A percentile compares a stretch with the other conserved stretches of the same genome.
phyloP scores from a whole-genome alignment of 1,140 invertebrate species.

The Drosophila melanica region DNA sequence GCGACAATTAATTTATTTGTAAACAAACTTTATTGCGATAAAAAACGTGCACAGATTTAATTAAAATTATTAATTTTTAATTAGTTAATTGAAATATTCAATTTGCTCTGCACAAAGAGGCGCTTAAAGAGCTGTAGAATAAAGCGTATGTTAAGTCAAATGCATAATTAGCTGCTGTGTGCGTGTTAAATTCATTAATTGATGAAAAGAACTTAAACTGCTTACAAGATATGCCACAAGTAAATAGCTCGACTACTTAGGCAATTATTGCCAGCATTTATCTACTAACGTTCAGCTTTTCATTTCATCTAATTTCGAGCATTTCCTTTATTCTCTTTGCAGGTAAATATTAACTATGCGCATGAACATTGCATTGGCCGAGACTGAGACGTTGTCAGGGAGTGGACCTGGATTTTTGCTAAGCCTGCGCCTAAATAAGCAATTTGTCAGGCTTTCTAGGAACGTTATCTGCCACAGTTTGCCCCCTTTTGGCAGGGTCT shows the following conservation, averaged over 20 bases:
- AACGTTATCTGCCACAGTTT: slow-evolving; percentile 23
- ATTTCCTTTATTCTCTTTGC: slow-evolving; percentile 25
- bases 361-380: background rate
- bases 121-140: no score
- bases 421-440: slow-evolving; percentile 66
- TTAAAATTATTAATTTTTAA: no score
- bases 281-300: background rate
- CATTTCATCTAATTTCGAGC: slow-evolving; percentile 4
- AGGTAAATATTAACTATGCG: slow-evolving; percentile 42
- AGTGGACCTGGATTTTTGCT: slow-evolving; percentile 7
- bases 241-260: background rate
- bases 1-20: background rate
- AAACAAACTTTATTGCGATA: background rate
- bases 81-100: no score
- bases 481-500: background rate
- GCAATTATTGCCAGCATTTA: background rate
- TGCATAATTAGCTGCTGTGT: no score
- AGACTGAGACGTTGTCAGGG: background rate
- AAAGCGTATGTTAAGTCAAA: no score
- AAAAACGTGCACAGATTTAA: background rate
- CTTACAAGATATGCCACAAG: slow-evolving; percentile 4
- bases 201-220: background rate
- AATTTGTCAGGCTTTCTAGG: slow-evolving; percentile 69
- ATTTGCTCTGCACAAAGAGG: no score
- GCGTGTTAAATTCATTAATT: background rate